A percentile compares a stretch with the other conserved stretches of the same genome.
Evolutionary conservation across 2,797 vertebrate species (phyloP).

Genomic region (Mus minutoides): DNA sequence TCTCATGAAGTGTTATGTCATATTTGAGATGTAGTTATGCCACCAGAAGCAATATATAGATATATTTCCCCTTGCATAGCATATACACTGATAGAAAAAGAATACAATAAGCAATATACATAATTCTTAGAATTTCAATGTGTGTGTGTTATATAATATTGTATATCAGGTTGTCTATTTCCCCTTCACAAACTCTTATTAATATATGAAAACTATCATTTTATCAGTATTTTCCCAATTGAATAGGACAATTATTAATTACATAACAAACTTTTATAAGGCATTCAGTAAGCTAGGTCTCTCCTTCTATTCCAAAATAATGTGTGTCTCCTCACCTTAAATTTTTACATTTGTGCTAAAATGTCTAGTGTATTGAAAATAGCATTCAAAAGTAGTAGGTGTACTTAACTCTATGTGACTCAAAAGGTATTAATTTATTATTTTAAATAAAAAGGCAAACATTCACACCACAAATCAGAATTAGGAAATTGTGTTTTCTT

Average conservation of each 20-base stretch:
- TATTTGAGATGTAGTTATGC: background rate
- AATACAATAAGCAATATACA: background rate
- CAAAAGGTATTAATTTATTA: background rate
- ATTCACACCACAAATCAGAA: background rate
- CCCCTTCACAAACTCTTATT: background rate
- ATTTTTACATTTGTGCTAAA: background rate
- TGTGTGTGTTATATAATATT: background rate
- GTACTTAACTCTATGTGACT: background rate
- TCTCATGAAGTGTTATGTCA: too few relatives aligned
- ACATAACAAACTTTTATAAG: background rate
- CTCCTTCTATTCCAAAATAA: background rate
- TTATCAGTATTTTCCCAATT: background rate
- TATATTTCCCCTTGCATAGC: background rate
- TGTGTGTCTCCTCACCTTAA: background rate
- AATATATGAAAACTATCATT: background rate
- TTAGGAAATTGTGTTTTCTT: background rate
- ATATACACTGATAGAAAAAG: background rate
- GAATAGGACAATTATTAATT: background rate
- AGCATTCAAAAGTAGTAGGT: background rate
- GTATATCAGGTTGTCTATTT: background rate
- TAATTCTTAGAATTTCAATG: background rate
- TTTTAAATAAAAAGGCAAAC: background rate
- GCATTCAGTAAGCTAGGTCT: fast-evolving
- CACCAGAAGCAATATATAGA: background rate
- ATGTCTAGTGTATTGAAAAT: background rate